phyloP scores from a whole-genome alignment of 1,140 invertebrate species.

The Sycophaga agraensis region DNA sequence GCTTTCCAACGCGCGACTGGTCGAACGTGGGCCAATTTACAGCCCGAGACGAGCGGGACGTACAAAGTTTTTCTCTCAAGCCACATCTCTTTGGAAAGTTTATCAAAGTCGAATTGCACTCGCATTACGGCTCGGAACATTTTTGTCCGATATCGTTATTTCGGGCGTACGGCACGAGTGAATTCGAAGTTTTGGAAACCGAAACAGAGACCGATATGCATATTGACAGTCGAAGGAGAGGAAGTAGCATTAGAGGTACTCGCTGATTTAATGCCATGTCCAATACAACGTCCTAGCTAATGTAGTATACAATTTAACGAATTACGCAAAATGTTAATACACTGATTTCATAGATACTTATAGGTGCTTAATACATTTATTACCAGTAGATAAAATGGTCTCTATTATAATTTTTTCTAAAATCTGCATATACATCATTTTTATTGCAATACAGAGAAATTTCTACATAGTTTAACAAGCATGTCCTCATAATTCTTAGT shows the following conservation, averaged over 20 bases:
- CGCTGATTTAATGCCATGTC: neutral
- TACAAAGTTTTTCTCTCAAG: constrained; percentile 83
- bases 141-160: constrained; percentile 95
- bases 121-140: constrained; percentile 94
- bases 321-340: no score
- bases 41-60: constrained; percentile 80
- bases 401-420: no score
- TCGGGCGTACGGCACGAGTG: constrained; percentile 87
- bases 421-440: no score
- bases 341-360: no score
- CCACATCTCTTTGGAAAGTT: constrained; percentile 90
- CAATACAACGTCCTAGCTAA: no score
- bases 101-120: constrained; percentile 86
- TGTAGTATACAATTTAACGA: no score
- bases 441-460: no score
- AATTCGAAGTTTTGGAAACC: constrained; percentile 84
- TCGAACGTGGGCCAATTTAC: constrained; percentile 81
- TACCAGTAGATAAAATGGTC: no score
- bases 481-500: no score
- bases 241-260: neutral
- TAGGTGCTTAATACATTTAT: no score
- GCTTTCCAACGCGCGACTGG: constrained; percentile 93
- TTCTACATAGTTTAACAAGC: no score
- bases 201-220: constrained; percentile 64
- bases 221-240: constrained; percentile 46